Conservation (phyloP, 2,113 vertebrate genomes). For the Mustela lutreola region DNA sequence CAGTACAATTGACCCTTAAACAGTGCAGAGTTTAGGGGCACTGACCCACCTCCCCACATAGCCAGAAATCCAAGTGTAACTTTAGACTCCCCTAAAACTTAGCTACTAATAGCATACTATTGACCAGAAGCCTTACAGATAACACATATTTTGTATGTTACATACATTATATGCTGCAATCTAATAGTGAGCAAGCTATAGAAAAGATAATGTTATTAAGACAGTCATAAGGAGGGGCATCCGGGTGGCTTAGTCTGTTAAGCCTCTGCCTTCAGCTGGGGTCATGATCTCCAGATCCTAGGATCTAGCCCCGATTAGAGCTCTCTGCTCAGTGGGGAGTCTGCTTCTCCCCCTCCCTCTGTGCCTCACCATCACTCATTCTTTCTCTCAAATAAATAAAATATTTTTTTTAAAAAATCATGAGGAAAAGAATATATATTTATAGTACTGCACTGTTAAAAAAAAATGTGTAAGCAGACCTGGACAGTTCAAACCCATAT, state of each 20-base stretch:
- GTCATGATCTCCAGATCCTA: neutral
- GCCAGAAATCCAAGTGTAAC: neutral
- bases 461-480: neutral
- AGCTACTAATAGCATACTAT: neutral
- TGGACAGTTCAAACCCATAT: neutral
- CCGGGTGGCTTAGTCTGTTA: neutral
- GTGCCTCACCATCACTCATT: neutral
- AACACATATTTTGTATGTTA: neutral
- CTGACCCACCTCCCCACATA: neutral
- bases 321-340: neutral
- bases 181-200: neutral
- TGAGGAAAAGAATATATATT: neutral
- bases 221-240: neutral
- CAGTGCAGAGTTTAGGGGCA: neutral
- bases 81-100: neutral
- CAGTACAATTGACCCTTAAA: neutral
- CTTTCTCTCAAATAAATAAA: neutral
- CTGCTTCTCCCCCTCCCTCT: neutral
- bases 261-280: neutral
- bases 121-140: neutral
- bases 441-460: neutral
- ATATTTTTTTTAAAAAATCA: neutral
- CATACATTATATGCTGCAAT: neutral
- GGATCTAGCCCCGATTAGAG: neutral
- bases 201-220: neutral